phyloP scores from a whole-genome alignment of 2,888 invertebrate species.

The Thumatha senex region DNA sequence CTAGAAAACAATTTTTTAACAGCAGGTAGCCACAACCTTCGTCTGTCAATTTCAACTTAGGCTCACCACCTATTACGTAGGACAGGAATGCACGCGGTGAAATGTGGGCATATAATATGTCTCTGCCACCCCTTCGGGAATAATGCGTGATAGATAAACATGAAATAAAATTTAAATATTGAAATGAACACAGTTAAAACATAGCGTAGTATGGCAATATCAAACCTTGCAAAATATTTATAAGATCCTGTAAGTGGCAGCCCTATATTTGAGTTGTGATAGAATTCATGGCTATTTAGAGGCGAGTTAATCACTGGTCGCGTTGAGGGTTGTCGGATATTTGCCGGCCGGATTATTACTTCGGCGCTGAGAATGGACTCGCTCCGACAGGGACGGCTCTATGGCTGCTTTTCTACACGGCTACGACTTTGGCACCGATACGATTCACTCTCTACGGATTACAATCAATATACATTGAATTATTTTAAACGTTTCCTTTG shows the following conservation, averaged over 20 bases:
- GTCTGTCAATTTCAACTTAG: too few species aligned
- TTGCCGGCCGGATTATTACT: slow-evolving; percentile 56
- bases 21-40: too few species aligned
- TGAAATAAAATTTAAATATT: too few species aligned
- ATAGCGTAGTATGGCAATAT: background rate
- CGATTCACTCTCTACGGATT: slow-evolving; percentile 34
- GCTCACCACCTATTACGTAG: too few species aligned
- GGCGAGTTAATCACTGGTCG: slow-evolving; percentile 58
- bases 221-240: too few species aligned
- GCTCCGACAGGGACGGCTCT: slow-evolving; percentile 17
- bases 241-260: slow-evolving; percentile 8
- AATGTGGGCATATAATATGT: too few species aligned
- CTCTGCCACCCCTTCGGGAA: too few species aligned
- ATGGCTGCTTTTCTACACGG: slow-evolving; percentile 11
- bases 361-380: slow-evolving; percentile 49
- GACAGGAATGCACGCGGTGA: too few species aligned
- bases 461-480: slow-evolving; percentile 50
- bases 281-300: slow-evolving; percentile 40
- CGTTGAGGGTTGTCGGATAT: slow-evolving; percentile 53
- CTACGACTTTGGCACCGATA: slow-evolving; percentile 1
- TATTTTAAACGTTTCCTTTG: slow-evolving; percentile 28
- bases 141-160: too few species aligned
- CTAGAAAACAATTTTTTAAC: too few species aligned
- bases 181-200: too few species aligned
- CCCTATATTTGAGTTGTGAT: slow-evolving; percentile 29